These are phyloP conservation scores for Galaxea fascicularis DNA, from an alignment of 92 coral and sea anemone genomes.

Conservation along the genomic window DNA sequence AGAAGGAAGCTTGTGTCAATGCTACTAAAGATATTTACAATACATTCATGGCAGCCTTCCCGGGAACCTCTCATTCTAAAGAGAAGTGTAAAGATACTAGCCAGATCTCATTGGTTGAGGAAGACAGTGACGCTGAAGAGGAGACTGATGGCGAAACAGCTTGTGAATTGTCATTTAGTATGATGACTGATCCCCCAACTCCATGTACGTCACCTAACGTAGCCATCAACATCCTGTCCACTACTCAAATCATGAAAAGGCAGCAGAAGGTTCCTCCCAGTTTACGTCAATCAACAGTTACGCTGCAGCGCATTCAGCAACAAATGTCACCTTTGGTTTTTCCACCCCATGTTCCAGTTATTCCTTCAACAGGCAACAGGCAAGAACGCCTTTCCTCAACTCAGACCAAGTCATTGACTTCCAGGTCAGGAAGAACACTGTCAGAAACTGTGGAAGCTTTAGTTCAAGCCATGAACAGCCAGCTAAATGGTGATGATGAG, in stretches of 20 bases:
- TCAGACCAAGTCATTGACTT: background rate
- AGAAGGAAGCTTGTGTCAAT: background rate
- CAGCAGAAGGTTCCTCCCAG: background rate
- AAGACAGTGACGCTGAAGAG: slow-evolving; percentile 19
- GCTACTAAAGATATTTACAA: slow-evolving; percentile 1
- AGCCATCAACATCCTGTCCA: background rate
- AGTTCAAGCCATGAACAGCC: slow-evolving; percentile 15
- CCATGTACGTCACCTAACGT: background rate
- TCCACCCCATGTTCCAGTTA: slow-evolving; percentile 19
- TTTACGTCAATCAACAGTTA: background rate
- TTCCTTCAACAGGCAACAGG: slow-evolving; percentile 2
- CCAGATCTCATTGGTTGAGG: slow-evolving; percentile 13
- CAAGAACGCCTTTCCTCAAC: slow-evolving; percentile 14
- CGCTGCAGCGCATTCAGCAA: slow-evolving; percentile 1
- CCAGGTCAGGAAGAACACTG: slow-evolving; percentile 5
- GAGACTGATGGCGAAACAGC: slow-evolving; percentile 23
- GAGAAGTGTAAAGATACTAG: background rate
- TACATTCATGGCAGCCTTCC: slow-evolving; percentile 13
- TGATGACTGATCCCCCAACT: background rate
- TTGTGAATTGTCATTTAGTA: background rate
- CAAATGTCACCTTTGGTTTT: slow-evolving; percentile 3
- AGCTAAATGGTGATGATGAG: background rate
- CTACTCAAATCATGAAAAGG: background rate
- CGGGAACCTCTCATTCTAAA: background rate
- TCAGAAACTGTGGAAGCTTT: slow-evolving; percentile 21